These are phyloP conservation scores for Megalurothrips usitatus DNA, from an alignment of 2,888 invertebrate genomes.

Conservation along the genomic window DNA sequence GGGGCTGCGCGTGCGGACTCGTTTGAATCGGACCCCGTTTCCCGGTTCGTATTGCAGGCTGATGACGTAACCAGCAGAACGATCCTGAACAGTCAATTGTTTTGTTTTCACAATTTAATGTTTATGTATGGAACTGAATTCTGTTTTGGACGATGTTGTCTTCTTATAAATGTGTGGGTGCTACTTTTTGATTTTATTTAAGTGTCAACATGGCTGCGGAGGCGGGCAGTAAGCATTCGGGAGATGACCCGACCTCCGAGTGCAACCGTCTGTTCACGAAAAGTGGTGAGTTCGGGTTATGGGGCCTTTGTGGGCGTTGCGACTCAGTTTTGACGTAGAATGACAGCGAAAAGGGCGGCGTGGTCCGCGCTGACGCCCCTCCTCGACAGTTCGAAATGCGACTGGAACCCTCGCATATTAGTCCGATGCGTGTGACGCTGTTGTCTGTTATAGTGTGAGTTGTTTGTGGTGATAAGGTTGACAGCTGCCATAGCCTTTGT, in stretches of 20 bases:
- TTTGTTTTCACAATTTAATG: not conserved
- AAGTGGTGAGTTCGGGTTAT: not conserved
- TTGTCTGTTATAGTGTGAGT: not conserved
- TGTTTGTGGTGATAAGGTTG: not conserved
- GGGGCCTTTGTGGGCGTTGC: not conserved
- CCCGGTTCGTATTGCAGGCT: not conserved
- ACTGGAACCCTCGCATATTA: slow-evolving; percentile 28
- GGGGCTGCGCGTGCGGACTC: no score
- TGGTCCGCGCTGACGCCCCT: not conserved
- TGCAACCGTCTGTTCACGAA: slow-evolving; percentile 1
- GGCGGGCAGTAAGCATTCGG: not conserved
- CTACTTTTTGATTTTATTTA: not conserved
- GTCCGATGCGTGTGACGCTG: not conserved
- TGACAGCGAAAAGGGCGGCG: not conserved
- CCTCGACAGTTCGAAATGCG: not conserved
- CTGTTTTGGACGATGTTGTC: not conserved
- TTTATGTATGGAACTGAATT: not conserved
- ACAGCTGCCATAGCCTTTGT: not conserved
- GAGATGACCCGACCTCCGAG: slow-evolving; percentile 1
- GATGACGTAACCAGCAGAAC: slow-evolving; percentile 16
- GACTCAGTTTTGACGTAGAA: not conserved
- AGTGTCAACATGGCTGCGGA: not conserved
- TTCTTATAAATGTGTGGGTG: not conserved
- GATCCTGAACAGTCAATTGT: not conserved
- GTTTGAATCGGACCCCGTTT: no score